phyloP scores from a whole-genome alignment of 2,797 vertebrate genomes.

The Leuciscus waleckii region DNA sequence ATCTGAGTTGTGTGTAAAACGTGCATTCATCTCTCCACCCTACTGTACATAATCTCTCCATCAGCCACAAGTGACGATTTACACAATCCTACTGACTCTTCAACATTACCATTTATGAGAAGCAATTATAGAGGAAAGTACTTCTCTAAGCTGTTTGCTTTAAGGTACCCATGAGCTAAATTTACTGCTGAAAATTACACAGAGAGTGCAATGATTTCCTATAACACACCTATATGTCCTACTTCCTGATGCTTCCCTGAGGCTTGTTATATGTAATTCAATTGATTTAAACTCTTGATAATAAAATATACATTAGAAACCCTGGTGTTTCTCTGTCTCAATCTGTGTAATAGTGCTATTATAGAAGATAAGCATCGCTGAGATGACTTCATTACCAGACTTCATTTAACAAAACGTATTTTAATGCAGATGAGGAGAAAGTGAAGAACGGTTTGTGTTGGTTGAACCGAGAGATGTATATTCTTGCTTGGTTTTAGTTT shows the following conservation, averaged over 20 bases:
- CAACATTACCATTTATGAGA: constrained; percentile 67
- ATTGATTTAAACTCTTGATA: constrained; percentile 69
- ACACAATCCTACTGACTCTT: constrained; percentile 51
- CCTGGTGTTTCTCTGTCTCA: constrained; percentile 54
- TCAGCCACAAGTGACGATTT: constrained; percentile 38
- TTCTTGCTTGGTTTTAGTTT: constrained; percentile 2
- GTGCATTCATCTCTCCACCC: constrained; percentile 35
- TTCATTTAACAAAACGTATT: constrained; percentile 63
- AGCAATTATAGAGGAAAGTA: constrained; percentile 62
- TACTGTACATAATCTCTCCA: constrained; percentile 44
- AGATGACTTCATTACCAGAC: constrained; percentile 70
- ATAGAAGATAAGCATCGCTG: constrained; percentile 62
- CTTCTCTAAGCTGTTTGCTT: constrained; percentile 56
- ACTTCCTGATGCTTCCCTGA: constrained; percentile 60
- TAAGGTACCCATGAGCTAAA: constrained; percentile 69
- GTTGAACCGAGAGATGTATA: neutral
- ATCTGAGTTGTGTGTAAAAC: neutral
- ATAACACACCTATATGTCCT: constrained; percentile 47
- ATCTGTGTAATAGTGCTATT: constrained; percentile 65
- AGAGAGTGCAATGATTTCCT: constrained; percentile 58
- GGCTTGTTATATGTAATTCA: constrained; percentile 71
- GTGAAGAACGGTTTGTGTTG: constrained; percentile 31
- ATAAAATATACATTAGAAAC: constrained; percentile 68
- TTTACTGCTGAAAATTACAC: constrained; percentile 70
- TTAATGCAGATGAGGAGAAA: constrained; percentile 61